Conservation (phyloP, 2,888 invertebrate species). For the Metallyticus violacea region DNA sequence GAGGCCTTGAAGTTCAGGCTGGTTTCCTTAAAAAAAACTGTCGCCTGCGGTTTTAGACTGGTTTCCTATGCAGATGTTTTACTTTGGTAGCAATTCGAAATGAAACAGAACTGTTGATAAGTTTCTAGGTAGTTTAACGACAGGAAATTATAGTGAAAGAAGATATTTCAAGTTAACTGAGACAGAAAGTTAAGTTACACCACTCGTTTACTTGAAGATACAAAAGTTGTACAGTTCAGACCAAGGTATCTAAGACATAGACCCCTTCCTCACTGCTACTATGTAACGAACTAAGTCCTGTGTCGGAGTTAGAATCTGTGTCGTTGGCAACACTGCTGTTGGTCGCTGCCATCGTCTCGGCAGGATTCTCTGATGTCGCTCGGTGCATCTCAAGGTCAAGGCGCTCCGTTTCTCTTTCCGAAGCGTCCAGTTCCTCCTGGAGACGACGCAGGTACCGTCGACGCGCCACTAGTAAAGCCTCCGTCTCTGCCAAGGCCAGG, state of each 20-base stretch:
- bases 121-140: not conserved
- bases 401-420: slow-evolving; percentile 37
- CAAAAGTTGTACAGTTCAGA: slow-evolving; percentile 37
- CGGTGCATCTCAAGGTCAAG: slow-evolving; percentile 31
- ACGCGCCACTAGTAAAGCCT: slow-evolving; percentile 40
- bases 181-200: too few relatives aligned
- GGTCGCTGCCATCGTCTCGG: not conserved
- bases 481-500: slow-evolving; percentile 39
- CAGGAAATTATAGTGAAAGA: not conserved
- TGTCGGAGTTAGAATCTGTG: slow-evolving; percentile 51
- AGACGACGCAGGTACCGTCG: slow-evolving; percentile 37
- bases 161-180: too few relatives aligned
- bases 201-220: not conserved
- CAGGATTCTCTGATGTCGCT: not conserved
- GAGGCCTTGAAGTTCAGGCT: too few relatives aligned
- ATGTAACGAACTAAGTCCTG: slow-evolving; percentile 51
- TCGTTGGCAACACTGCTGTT: slow-evolving; percentile 37
- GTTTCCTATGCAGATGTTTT: not conserved
- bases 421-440: slow-evolving; percentile 39
- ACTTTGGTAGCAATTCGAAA: not conserved
- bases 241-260: slow-evolving; percentile 45
- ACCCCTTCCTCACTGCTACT: slow-evolving; percentile 47
- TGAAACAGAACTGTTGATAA: not conserved
- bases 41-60: not conserved
- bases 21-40: not conserved